Base-by-base conservation (phyloP, 2,113 vertebrate genomes). In the Zapus hudsonius region DNA sequence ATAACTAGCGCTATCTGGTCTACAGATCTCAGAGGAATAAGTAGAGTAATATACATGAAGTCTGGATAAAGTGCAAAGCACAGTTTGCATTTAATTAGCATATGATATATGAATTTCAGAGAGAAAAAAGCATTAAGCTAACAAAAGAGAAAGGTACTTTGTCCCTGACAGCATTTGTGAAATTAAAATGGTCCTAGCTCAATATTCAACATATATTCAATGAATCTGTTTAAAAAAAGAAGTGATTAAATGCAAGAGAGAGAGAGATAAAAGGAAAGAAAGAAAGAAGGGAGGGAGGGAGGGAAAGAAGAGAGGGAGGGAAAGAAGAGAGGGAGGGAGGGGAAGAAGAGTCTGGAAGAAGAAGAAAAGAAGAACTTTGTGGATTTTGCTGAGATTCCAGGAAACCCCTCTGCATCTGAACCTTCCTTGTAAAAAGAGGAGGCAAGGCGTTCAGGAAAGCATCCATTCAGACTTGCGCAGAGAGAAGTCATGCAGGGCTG, bases 1-100 rank as follows among this genome's bases (percentile, higher is more conserved):
- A 25, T 70, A 36, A 82, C 76, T 40, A 87, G 73, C n/a, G 64
- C 12, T 20, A 78, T 52, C 44, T 20, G 31, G 12, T 70, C n/a
- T 40, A 10, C 23, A 55, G 64, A 29, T 75, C 20, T 13, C 17
- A 47, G 52, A 81, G 25, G 25, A 93, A 76, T 25, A 31, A 3
- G 69, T 57, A 64, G 55, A 25, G 44, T 64, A 22, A 38, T 66
- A 59, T 33, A 23, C 23, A 31, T 12, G 10, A 76, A 57, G 16
- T 44, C 55, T 91, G 38, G 38, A 7, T 61, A 92, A 83, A 83
- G 73, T 64, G 31, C 16, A 76, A 83, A 90, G 59, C 29, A 92
- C 23, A 27, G 2, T 66, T 78, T 36, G 52, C 29, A 44, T 33
- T 86, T 78, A 83, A 40, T 73, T 90, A 79, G 44, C 4, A 29